Evolutionary conservation across 2,797 vertebrate species (phyloP).

Genomic region (Trichosurus vulpecula): DNA sequence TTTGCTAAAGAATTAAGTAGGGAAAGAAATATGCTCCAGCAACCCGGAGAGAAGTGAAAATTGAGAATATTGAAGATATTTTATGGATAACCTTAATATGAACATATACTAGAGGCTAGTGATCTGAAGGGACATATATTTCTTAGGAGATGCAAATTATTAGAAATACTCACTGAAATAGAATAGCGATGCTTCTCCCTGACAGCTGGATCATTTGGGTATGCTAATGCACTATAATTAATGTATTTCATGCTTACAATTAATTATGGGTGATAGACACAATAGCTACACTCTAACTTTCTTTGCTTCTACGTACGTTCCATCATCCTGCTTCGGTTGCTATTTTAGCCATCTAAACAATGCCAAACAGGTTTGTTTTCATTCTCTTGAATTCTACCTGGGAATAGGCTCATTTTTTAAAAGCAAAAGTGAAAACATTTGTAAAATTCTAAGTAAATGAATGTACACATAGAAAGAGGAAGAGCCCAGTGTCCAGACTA

Average conservation of each 20-base stretch:
- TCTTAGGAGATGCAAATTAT: neutral
- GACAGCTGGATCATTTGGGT: neutral
- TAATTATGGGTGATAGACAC: neutral
- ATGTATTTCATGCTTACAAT: neutral
- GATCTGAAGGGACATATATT: neutral
- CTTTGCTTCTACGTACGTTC: neutral
- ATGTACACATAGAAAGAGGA: neutral
- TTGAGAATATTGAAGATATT: neutral
- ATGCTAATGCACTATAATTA: neutral
- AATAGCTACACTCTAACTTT: neutral
- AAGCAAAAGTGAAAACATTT: neutral
- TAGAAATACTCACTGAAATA: neutral
- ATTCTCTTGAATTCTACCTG: neutral
- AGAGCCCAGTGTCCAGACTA: neutral
- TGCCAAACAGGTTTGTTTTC: neutral
- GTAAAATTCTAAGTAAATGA: neutral
- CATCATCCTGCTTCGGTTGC: neutral
- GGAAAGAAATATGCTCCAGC: neutral
- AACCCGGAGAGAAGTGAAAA: neutral
- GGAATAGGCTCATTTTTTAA: neutral
- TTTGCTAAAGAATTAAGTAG: neutral
- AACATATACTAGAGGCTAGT: constrained; percentile 4
- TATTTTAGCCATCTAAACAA: neutral
- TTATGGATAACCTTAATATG: neutral
- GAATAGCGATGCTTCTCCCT: neutral